These are phyloP conservation scores for Dryococelus australis DNA, from an alignment of 2,888 invertebrate species.

Conservation along the genomic window DNA sequence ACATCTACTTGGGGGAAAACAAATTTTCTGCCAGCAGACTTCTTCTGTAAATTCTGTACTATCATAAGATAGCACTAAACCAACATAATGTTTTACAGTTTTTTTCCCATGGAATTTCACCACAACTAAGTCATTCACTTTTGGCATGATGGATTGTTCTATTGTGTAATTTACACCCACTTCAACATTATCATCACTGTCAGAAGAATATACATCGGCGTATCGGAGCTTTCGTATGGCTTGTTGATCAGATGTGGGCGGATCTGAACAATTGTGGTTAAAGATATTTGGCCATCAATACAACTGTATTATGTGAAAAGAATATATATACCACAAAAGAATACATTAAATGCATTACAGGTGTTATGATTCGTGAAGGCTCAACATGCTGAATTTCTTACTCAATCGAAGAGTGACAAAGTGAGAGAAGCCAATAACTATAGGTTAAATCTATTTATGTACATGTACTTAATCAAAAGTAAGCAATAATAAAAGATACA, in stretches of 20 bases:
- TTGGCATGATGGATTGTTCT: background rate
- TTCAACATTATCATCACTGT: slow-evolving; percentile 19
- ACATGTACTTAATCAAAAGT: background rate
- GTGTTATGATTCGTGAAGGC: background rate
- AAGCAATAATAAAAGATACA: background rate
- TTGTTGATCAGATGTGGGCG: background rate
- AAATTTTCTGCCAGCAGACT: background rate
- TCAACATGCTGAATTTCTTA: background rate
- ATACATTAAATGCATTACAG: background rate
- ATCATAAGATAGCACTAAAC: background rate
- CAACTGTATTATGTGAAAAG: too few species aligned
- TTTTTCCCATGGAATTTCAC: background rate
- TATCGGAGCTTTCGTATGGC: background rate
- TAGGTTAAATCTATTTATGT: background rate
- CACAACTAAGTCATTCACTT: background rate
- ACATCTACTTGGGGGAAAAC: slow-evolving; percentile 21
- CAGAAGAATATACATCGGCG: slow-evolving; percentile 23
- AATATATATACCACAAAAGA: too few species aligned
- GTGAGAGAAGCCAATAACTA: background rate
- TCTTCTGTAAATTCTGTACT: background rate
- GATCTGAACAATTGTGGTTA: slow-evolving; percentile 12
- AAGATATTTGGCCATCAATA: background rate
- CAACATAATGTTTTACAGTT: slow-evolving; percentile 12
- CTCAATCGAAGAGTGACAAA: background rate
- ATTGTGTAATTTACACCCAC: background rate